Evolutionary conservation across 2,797 vertebrate genomes (phyloP).

Genomic region (Halcyon chelicuti): DNA sequence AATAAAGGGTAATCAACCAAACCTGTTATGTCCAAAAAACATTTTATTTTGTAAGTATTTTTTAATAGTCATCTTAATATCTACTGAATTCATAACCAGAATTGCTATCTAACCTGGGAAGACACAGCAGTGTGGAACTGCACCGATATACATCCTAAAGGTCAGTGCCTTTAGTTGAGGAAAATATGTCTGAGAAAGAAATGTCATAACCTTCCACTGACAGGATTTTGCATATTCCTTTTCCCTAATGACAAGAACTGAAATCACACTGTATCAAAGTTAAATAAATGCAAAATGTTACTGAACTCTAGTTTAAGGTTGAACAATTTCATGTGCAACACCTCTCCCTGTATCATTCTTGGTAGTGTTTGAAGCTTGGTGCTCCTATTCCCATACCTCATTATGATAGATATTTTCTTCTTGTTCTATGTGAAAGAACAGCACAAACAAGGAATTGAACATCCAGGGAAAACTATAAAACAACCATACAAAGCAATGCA

Average conservation of each 20-base stretch:
- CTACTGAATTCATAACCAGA: neutral
- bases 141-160: neutral
- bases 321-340: neutral
- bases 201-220: neutral
- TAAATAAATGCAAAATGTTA: neutral
- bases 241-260: neutral
- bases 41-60: neutral
- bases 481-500: accelerated
- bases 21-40: neutral
- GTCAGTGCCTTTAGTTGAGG: neutral
- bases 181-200: neutral
- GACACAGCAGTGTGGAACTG: neutral
- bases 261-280: neutral
- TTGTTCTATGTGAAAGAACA: neutral
- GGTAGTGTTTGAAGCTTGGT: neutral
- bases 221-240: neutral
- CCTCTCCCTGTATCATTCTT: neutral
- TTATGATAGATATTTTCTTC: neutral
- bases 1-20: neutral
- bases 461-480: neutral
- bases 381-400: neutral
- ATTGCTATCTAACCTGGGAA: neutral
- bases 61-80: neutral
- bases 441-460: neutral
- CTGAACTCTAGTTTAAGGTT: neutral